A percentile compares a stretch with the other conserved stretches of the same genome.
Evolutionary conservation across 2,113 vertebrate genomes (phyloP).

Genomic region (Psilopsiagon aurifrons): DNA sequence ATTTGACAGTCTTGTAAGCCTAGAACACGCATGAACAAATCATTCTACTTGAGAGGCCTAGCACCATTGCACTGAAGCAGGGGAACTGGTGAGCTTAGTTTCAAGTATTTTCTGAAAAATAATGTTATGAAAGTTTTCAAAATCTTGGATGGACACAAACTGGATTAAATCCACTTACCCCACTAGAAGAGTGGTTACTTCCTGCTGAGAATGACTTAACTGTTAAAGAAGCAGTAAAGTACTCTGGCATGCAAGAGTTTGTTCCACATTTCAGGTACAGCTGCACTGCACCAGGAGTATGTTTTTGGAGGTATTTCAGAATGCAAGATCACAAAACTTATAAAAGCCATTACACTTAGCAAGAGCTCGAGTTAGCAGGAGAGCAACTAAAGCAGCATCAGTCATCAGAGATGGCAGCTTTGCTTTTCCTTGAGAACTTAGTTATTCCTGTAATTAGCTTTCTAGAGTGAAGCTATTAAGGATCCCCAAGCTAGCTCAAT

Average conservation of each 20-base stretch:
- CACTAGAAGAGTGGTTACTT: not conserved
- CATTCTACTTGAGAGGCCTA: not conserved
- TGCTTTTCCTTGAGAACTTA: not conserved
- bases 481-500: not conserved
- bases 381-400: not conserved
- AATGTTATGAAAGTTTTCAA: not conserved
- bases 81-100: not conserved
- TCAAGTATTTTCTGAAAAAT: not conserved
- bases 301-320: not conserved
- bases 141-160: not conserved
- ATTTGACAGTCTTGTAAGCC: not conserved
- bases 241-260: not conserved
- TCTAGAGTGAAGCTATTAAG: not conserved
- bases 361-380: not conserved
- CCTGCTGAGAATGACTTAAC: not conserved
- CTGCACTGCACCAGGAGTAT: not conserved
- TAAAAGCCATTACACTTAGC: not conserved
- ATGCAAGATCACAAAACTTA: not conserved
- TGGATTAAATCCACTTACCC: not conserved
- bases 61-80: not conserved
- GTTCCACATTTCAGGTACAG: not conserved
- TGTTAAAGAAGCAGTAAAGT: not conserved
- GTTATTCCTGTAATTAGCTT: constrained; percentile 33
- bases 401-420: not conserved
- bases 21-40: not conserved